These are phyloP conservation scores for Dolomedes plantarius DNA, from an alignment of 2,888 invertebrate genomes.

Conservation along the genomic window DNA sequence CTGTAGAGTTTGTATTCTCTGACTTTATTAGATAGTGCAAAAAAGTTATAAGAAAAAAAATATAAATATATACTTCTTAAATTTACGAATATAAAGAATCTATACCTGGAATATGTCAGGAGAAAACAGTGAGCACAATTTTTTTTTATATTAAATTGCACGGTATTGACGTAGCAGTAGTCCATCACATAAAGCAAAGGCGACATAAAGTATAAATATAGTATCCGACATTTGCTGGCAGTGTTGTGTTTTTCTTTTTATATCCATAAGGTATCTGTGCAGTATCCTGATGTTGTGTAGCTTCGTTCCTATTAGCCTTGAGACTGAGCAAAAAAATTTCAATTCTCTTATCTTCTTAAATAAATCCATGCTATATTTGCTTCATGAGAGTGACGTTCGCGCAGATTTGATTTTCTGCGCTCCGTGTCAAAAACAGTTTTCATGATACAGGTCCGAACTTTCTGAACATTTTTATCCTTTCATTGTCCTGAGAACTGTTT, in stretches of 20 bases:
- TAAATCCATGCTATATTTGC: not conserved
- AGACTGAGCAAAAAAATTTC: not conserved
- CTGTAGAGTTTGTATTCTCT: too few species aligned
- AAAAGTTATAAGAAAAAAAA: too few species aligned
- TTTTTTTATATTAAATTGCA: too few species aligned
- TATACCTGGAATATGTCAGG: not conserved
- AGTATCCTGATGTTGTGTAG: not conserved
- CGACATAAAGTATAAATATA: not conserved
- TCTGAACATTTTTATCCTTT: not conserved
- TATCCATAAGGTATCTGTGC: not conserved
- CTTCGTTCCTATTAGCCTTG: not conserved
- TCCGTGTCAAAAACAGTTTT: not conserved
- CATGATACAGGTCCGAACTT: not conserved
- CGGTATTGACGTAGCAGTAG: not conserved
- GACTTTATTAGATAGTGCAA: too few species aligned
- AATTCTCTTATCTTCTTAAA: constrained; percentile 2
- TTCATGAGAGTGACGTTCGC: not conserved
- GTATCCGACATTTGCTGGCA: not conserved
- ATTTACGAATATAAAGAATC: too few species aligned
- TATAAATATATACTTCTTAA: too few species aligned
- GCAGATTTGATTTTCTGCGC: not conserved
- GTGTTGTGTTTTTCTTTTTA: not conserved
- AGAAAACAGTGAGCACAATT: too few species aligned
- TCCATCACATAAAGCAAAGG: not conserved
- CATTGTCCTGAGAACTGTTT: not conserved